Base-by-base conservation (phyloP, 2,888 invertebrate genomes). In the Torymus tubicola region DNA sequence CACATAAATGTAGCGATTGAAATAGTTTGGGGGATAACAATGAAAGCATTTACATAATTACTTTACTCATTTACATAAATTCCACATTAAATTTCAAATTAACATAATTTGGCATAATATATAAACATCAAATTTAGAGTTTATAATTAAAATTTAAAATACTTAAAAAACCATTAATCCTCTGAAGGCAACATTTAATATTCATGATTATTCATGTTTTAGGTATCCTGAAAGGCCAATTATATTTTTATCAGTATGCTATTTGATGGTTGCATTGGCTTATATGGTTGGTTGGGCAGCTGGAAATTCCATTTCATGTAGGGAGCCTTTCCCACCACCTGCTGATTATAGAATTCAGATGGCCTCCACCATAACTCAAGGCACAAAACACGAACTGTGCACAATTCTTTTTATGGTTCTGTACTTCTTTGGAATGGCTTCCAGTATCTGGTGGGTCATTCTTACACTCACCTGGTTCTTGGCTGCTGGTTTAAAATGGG, bases 151-250 rank as follows among this genome's bases (percentile, higher is more conserved):
- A 63, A n/a, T 55, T 52, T 12, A n/a, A n/a, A 69, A 18, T 50
- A 57, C 52, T 73, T 72, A 53, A 1, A 18, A 64, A 74, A n/a
- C 5, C 63, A 61, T 64, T 42, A 42, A 60, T 50, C 11, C 11
- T 55, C 4, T 50, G 61, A 57, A 10, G 31, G 21, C 16, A 21
- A 60, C 21, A 14, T 73, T 78, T 53, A 53, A 63, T 65, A 18
- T 67, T 50, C 53, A 42, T 42, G 42, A 42, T 42, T 42, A 42
- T 42, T 42, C 42, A 42, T 21, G 1, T 82, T 83, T 13, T 81
- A 95, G 97, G 63, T 99, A 99, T 92, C 99, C 99, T 13, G 99
- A 99, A 91, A 93, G 99, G 85, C 98, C 99, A 2, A 98, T 99
- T 82, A 98, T 99, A 87, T 99, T 98, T 91, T 92, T 99, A 79